Conservation (phyloP, 2,888 invertebrate species). For the Lasioglossum malachurum region DNA sequence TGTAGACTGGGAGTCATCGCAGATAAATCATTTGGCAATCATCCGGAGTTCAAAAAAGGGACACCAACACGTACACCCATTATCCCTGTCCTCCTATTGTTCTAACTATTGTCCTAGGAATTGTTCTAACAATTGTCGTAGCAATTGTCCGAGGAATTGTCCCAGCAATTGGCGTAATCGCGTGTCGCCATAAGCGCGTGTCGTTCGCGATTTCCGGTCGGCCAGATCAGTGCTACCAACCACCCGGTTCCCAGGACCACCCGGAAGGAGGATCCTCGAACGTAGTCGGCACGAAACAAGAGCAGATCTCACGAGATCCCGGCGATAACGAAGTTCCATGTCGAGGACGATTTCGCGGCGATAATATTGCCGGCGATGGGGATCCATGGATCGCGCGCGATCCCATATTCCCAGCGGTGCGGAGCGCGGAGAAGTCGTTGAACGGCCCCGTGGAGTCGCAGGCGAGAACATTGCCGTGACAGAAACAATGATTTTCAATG, state of each 20-base stretch:
- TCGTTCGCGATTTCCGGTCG: constrained; percentile 14
- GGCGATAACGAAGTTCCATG: constrained; percentile 30
- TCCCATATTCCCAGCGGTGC: not conserved
- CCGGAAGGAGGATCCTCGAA: constrained; percentile 48
- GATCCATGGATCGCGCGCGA: constrained; percentile 2
- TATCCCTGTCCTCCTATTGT: not conserved
- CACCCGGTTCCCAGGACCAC: constrained; percentile 55
- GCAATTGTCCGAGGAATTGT: not conserved
- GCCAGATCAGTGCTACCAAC: constrained; percentile 39
- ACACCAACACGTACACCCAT: not conserved
- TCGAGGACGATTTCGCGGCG: constrained; percentile 34
- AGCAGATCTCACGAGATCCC: constrained; percentile 59
- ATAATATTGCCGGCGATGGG: constrained; percentile 19
- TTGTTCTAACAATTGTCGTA: not conserved
- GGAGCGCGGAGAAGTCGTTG: constrained; percentile 22
- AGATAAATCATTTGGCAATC: not conserved
- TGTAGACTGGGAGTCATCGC: not conserved
- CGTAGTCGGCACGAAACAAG: constrained; percentile 9
- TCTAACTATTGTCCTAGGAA: not conserved
- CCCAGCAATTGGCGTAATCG: not conserved
- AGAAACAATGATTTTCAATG: constrained; percentile 33
- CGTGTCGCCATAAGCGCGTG: not conserved
- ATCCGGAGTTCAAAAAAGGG: too few species aligned
- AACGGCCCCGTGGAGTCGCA: not conserved
- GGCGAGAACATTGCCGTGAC: not conserved